Conservation (phyloP, 1,140 invertebrate genomes). For the Anastrepha obliqua region DNA sequence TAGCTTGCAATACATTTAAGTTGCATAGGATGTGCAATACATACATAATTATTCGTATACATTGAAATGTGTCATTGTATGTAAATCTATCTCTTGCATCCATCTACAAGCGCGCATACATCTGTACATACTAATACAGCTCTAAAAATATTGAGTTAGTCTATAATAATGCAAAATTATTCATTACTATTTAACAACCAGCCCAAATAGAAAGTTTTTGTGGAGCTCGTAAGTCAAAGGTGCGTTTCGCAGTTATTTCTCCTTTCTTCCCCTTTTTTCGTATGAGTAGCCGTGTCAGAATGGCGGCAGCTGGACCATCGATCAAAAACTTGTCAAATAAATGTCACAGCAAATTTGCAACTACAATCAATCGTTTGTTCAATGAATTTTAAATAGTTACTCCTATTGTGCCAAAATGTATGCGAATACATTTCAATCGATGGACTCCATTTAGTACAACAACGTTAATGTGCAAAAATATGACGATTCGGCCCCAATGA, state of each 20-base stretch:
- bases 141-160: too few species aligned
- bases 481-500: background rate
- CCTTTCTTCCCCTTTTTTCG: background rate
- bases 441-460: background rate
- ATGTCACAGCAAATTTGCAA: conserved; percentile 36
- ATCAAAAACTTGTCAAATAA: conserved; percentile 55
- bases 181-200: background rate
- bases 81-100: too few species aligned
- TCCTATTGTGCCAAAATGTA: conserved; percentile 9
- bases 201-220: conserved; percentile 28
- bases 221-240: background rate
- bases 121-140: too few species aligned
- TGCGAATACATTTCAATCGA: conserved; percentile 42
- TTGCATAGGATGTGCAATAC: too few species aligned
- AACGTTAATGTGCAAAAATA: background rate
- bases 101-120: too few species aligned
- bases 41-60: too few species aligned
- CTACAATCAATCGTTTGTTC: conserved; percentile 31
- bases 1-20: background rate
- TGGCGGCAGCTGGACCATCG: conserved; percentile 34
- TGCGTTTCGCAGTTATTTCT: background rate
- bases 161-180: background rate
- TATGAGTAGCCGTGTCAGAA: background rate
- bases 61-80: too few species aligned
- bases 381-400: conserved; percentile 40